These are phyloP conservation scores for Pogonocichla stellata DNA, from an alignment of 2,113 vertebrate genomes.

Conservation along the genomic window DNA sequence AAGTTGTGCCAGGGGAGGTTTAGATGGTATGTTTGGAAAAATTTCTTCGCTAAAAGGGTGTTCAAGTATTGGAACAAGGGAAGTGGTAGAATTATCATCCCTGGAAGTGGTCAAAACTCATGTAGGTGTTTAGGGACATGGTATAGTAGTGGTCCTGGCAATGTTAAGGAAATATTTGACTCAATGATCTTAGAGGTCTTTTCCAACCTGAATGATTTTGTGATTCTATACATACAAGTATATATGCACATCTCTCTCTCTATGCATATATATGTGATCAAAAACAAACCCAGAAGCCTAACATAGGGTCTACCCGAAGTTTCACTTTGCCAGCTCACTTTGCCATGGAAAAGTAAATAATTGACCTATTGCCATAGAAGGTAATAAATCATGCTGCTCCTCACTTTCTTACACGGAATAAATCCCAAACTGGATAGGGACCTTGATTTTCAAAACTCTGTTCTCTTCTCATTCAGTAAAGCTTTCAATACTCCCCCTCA, in stretches of 20 bases:
- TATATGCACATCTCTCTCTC: not conserved
- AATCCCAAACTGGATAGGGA: not conserved
- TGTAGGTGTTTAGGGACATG: not conserved
- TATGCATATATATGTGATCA: not conserved
- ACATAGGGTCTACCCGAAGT: not conserved
- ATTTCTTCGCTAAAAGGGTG: not conserved
- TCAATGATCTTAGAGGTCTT: not conserved
- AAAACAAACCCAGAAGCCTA: not conserved
- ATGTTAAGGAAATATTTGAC: not conserved
- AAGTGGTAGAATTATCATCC: fast-evolving
- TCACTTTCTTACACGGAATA: not conserved
- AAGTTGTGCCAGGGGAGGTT: not conserved
- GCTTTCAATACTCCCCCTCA: no score
- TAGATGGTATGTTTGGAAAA: not conserved
- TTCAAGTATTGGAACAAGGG: not conserved
- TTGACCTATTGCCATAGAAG: not conserved
- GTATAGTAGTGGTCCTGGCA: not conserved
- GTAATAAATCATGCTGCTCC: not conserved
- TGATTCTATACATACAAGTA: not conserved
- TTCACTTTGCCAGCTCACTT: not conserved
- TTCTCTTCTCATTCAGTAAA: no score
- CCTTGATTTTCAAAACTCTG: not conserved
- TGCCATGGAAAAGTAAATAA: not conserved
- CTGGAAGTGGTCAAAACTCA: not conserved
- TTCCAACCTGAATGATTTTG: not conserved